Conservation (phyloP, 2,888 invertebrate genomes). For the Cheilosia soror region DNA sequence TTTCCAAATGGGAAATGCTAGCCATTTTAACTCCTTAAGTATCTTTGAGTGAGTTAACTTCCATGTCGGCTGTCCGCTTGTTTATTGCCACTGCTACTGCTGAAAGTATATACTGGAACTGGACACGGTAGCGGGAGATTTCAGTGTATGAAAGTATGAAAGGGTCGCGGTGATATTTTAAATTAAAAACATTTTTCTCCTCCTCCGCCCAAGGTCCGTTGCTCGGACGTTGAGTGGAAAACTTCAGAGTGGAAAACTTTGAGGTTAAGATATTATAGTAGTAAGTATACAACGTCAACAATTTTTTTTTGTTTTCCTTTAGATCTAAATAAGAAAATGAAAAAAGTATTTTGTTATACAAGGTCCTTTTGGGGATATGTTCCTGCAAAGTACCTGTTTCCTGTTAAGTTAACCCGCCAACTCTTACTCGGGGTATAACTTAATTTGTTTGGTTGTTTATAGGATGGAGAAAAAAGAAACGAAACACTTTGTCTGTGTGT, state of each 20-base stretch:
- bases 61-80: conserved; percentile 43
- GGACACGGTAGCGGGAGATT: conserved; percentile 1
- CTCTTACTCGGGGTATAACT: conserved; percentile 51
- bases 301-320: conserved; percentile 12
- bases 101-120: background rate
- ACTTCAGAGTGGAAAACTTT: conserved; percentile 70
- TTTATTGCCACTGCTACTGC: background rate
- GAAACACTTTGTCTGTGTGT: conserved; percentile 18
- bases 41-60: conserved; percentile 58
- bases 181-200: conserved; percentile 64
- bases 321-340: conserved; percentile 52
- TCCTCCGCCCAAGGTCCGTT: conserved; percentile 1
- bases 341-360: conserved; percentile 30
- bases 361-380: conserved; percentile 59
- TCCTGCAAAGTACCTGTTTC: conserved; percentile 56
- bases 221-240: conserved; percentile 41
- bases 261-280: conserved; percentile 54
- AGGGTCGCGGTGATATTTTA: conserved; percentile 64
- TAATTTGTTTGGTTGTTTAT: conserved; percentile 55
- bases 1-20: conserved; percentile 65
- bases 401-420: conserved; percentile 44
- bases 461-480: conserved; percentile 15
- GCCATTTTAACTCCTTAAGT: conserved; percentile 62
- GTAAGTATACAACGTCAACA: conserved; percentile 19
- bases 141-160: background rate